Base-by-base conservation (phyloP, 2,888 invertebrate genomes). In the Prostheceraeus crozeri region DNA sequence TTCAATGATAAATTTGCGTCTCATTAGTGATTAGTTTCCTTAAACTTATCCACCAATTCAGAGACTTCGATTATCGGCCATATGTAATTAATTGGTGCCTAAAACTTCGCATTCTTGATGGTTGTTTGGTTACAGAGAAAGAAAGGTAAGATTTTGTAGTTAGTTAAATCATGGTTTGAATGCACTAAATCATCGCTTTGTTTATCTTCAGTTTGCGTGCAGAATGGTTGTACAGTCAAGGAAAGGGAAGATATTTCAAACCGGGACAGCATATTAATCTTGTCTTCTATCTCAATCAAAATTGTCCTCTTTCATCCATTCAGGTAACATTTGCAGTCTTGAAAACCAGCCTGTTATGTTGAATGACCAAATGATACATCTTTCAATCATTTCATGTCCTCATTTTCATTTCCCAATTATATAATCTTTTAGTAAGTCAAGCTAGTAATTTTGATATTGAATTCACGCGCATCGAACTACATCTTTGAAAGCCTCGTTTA, bases 171-270 rank as follows among this genome's bases (percentile, higher is more conserved):
- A n/a, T n/a, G 19, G 28, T 40, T 28, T 48, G 59, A n/a, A 21
- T 57, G n/a, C 27, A 56, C 35, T 21, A 16, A 10, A n/a, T n/a
- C n/a, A 27, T 27, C 2, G 11, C 31, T 46, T 51, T 4, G 31
- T 60, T 40, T 57, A 45, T 30, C 64, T 66, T 25, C 75, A 89
- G 90, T 74, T 80, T 90, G 66, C 86, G 87, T 79, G 90, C 89
- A 0, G 91, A 91, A 74, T 93, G 91, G 91, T 78, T 91, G 60
- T 90, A 89, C 77, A 89, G 89, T 65, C 91, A 91, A 80, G 91
- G 91, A 46, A 84, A 87, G 68, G 91, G 90, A 0, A 82, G 89
- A 62, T 85, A 88, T 73, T 90, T 85, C 78, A 84, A 85, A 59
- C 66, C 70, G 6, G 90, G 90, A 0, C 87, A 90, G 71, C 90